These are phyloP conservation scores for Zaprionus kolodkinae DNA, from an alignment of 1,140 invertebrate species.

Conservation along the genomic window DNA sequence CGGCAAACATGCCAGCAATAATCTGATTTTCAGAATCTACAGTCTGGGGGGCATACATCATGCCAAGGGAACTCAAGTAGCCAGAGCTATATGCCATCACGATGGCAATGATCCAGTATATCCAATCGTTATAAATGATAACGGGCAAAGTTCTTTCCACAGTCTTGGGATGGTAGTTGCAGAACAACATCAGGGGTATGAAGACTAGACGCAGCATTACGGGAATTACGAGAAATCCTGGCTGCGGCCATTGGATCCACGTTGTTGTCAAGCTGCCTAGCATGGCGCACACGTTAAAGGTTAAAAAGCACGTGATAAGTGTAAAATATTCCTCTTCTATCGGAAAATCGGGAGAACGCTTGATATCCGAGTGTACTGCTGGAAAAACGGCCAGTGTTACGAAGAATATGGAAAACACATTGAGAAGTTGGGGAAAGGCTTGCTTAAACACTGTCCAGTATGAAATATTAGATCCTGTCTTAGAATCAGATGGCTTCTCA, in stretches of 20 bases:
- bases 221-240: slow-evolving; percentile 91
- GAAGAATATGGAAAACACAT: slow-evolving; percentile 97
- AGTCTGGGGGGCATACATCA: slow-evolving; percentile 98
- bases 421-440: slow-evolving; percentile 93
- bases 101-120: slow-evolving; percentile 91
- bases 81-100: slow-evolving; percentile 94
- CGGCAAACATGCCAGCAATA: slow-evolving; percentile 97
- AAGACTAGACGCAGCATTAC: slow-evolving; percentile 91
- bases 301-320: slow-evolving; percentile 94
- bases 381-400: slow-evolving; percentile 96
- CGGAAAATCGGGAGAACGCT: slow-evolving; percentile 86
- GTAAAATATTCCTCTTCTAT: slow-evolving; percentile 89
- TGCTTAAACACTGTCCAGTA: slow-evolving; percentile 92
- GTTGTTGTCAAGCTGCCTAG: slow-evolving; percentile 94
- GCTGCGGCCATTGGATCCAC: slow-evolving; percentile 91
- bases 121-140: slow-evolving; percentile 92
- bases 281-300: slow-evolving; percentile 97
- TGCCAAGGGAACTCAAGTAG: slow-evolving; percentile 94
- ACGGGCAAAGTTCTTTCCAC: slow-evolving; percentile 88
- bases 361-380: slow-evolving; percentile 90
- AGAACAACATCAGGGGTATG: slow-evolving; percentile 95
- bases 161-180: slow-evolving; percentile 92
- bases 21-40: slow-evolving; percentile 93
- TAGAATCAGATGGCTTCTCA: slow-evolving; percentile 73
- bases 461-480: slow-evolving; percentile 85